Conservation (phyloP, 2,797 vertebrate genomes). For the Semaprochilodus insignis region DNA sequence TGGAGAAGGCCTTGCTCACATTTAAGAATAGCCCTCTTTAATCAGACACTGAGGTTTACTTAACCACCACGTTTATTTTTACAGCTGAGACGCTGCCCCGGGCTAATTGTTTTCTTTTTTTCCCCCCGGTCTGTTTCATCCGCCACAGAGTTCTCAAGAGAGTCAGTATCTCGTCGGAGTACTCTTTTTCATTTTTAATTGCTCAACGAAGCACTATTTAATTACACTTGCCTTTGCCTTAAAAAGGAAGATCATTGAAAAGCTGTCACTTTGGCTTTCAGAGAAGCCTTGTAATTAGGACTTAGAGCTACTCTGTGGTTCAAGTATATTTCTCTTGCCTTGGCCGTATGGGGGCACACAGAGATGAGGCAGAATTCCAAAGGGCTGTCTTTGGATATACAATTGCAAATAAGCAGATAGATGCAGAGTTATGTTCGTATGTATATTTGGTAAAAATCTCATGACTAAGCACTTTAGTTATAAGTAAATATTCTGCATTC, state of each 20-base stretch:
- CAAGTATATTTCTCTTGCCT: conserved; percentile 53
- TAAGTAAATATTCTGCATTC: no score
- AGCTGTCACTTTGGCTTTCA: conserved; percentile 31
- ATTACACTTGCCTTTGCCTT: conserved; percentile 59
- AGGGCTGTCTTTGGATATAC: conserved; percentile 48
- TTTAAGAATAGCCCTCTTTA: conserved; percentile 75
- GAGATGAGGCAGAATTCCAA: conserved; percentile 67
- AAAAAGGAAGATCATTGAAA: conserved; percentile 1
- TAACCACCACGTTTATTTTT: conserved; percentile 77
- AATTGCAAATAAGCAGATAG: conserved; percentile 35
- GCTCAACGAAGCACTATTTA: conserved; percentile 54
- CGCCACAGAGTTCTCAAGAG: conserved; percentile 58
- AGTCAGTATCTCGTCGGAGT: conserved; percentile 56
- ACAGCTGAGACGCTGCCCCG: conserved; percentile 72
- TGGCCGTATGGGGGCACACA: conserved; percentile 51
- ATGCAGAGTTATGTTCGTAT: background rate
- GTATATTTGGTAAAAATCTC: no score
- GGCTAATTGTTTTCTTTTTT: conserved; percentile 69
- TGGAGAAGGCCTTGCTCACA: conserved; percentile 67
- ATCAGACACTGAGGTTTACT: conserved; percentile 74
- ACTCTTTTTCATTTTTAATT: conserved; percentile 37
- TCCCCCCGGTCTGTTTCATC: conserved; percentile 65
- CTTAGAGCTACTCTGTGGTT: conserved; percentile 66
- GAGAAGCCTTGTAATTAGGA: conserved; percentile 46
- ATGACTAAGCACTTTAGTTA: no score